Conservation (phyloP, 2,888 invertebrate genomes). For the Aspidiotus rigidus region DNA sequence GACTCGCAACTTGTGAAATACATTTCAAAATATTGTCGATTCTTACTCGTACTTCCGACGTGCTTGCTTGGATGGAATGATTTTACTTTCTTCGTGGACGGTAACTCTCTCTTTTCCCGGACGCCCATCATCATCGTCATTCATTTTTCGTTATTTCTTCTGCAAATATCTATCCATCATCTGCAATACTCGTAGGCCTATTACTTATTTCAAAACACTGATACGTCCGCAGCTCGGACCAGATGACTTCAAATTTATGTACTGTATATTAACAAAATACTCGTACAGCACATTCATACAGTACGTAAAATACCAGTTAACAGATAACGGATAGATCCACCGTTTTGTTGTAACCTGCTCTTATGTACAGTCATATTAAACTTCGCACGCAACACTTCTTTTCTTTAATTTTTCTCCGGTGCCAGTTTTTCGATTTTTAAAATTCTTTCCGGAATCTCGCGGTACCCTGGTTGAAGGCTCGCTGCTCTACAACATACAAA, state of each 20-base stretch:
- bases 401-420: background rate
- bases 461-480: too few relatives aligned
- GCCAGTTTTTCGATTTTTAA: background rate
- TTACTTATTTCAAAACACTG: background rate
- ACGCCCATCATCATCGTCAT: conserved; percentile 5
- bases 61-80: background rate
- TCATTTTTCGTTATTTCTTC: conserved; percentile 5
- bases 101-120: background rate
- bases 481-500: too few relatives aligned
- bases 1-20: background rate
- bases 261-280: background rate
- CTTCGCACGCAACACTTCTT: background rate
- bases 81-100: background rate
- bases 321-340: background rate
- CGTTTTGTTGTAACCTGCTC: background rate
- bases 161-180: background rate
- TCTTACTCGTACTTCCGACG: background rate
- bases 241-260: background rate
- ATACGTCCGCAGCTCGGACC: too few relatives aligned
- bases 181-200: too few relatives aligned
- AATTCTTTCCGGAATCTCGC: background rate
- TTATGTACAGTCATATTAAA: background rate
- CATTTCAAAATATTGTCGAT: background rate
- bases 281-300: too few relatives aligned
- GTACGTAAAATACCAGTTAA: background rate